A percentile compares a stretch with the other conserved stretches of the same genome.
Evolutionary conservation across 1,140 invertebrate genomes (phyloP).

Genomic region (Drosophila arizonae): DNA sequence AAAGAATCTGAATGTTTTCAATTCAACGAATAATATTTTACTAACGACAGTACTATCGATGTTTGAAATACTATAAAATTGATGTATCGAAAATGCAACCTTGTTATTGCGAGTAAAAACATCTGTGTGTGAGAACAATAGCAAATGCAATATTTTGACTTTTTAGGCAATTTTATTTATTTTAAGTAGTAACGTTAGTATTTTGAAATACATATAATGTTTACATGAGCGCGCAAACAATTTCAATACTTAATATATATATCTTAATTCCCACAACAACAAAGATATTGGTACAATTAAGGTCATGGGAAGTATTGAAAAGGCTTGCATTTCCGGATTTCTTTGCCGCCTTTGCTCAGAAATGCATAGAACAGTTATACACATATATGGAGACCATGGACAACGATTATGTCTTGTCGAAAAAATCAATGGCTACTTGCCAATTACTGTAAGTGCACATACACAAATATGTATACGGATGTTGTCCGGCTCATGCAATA

Average conservation of each 20-base stretch:
- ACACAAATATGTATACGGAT: not conserved
- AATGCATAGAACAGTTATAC: constrained; percentile 90
- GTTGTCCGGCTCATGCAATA: constrained; percentile 29
- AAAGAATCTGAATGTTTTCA: too few species aligned
- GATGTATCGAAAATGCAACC: constrained; percentile 25
- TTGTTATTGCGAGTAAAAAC: constrained; percentile 28
- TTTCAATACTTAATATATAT: not conserved
- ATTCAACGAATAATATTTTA: not conserved
- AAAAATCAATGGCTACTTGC: constrained; percentile 90
- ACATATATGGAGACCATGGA: constrained; percentile 90
- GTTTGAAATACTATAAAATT: not conserved
- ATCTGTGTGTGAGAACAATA: constrained; percentile 23
- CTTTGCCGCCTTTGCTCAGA: constrained; percentile 91
- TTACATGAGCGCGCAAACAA: not conserved
- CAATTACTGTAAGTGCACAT: constrained; percentile 86
- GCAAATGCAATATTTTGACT: constrained; percentile 20
- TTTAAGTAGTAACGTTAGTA: constrained; percentile 4
- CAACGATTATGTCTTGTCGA: constrained; percentile 88
- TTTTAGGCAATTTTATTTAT: constrained; percentile 13
- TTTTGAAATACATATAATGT: not conserved
- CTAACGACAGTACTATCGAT: constrained; percentile 6
- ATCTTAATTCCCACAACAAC: not conserved
- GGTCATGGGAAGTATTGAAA: constrained; percentile 89
- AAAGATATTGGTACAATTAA: constrained; percentile 20
- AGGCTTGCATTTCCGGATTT: constrained; percentile 89